These are phyloP conservation scores for Drosophila yooni DNA, from an alignment of 2,888 invertebrate genomes.

Conservation along the genomic window DNA sequence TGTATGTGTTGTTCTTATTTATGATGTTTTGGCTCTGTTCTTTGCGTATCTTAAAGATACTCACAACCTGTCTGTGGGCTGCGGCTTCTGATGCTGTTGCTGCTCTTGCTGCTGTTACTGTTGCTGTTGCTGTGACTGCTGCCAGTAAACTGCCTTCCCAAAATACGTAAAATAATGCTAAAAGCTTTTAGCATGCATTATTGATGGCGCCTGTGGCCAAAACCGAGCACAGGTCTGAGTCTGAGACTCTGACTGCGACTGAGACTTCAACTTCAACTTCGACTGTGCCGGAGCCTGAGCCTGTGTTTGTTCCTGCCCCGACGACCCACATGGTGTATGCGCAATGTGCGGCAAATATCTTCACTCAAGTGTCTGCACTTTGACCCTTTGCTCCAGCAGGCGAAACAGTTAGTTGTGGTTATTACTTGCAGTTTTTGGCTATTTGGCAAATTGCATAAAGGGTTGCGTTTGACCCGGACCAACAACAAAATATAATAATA, in stretches of 20 bases:
- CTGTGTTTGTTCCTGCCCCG: slow-evolving; percentile 9
- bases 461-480: slow-evolving; percentile 7
- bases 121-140: slow-evolving; percentile 16
- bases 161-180: slow-evolving; percentile 82
- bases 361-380: slow-evolving; percentile 41
- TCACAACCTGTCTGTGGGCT: slow-evolving; percentile 49
- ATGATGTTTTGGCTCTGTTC: slow-evolving; percentile 63
- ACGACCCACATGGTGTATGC: slow-evolving; percentile 50
- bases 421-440: slow-evolving; percentile 35
- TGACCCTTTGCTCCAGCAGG: slow-evolving; percentile 47
- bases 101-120: slow-evolving; percentile 7
- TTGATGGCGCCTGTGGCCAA: slow-evolving; percentile 69
- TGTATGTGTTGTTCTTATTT: slow-evolving; percentile 48
- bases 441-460: slow-evolving; percentile 46
- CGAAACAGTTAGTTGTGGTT: slow-evolving; percentile 9
- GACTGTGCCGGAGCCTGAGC: not conserved
- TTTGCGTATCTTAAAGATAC: slow-evolving; percentile 70
- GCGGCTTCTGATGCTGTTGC: slow-evolving; percentile 24
- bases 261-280: not conserved
- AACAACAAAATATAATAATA: slow-evolving; percentile 36
- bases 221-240: slow-evolving; percentile 17
- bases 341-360: slow-evolving; percentile 32
- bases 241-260: slow-evolving; percentile 1
- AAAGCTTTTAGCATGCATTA: slow-evolving; percentile 84
- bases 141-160: slow-evolving; percentile 44